phyloP scores from a whole-genome alignment of 2,113 vertebrate genomes.

The Rhabdomys dilectus region DNA sequence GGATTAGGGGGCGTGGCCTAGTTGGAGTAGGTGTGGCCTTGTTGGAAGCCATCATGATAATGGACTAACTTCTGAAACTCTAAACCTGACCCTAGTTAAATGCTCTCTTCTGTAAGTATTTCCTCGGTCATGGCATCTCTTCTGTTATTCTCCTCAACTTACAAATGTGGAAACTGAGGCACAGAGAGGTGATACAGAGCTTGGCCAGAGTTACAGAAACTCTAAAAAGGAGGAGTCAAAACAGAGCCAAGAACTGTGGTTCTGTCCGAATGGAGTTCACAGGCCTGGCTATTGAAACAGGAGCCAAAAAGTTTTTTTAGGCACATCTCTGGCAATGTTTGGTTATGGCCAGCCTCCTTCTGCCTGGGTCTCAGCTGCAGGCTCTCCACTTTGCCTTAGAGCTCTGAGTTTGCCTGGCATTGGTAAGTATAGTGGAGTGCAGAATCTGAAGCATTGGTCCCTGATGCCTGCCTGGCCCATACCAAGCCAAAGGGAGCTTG shows the following conservation, averaged over 20 bases:
- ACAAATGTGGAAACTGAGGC: constrained; percentile 24
- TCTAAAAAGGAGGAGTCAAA: not conserved
- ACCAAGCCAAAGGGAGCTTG: not conserved
- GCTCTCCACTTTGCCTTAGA: not conserved
- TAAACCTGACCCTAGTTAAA: not conserved
- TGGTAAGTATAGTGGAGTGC: not conserved
- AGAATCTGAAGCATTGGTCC: not conserved
- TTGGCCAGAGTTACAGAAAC: not conserved
- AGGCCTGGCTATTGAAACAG: not conserved
- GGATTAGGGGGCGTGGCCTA: not conserved
- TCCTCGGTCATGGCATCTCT: not conserved
- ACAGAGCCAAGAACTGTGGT: not conserved
- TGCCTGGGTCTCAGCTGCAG: not conserved
- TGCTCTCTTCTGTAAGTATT: not conserved
- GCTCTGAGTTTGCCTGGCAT: not conserved
- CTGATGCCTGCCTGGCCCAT: not conserved
- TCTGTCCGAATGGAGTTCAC: not conserved
- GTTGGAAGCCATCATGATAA: not conserved
- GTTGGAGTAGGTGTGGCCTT: not conserved
- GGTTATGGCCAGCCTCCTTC: not conserved
- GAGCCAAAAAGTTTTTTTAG: not conserved
- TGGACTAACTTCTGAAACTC: not conserved
- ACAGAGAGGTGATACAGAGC: not conserved
- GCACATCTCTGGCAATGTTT: not conserved
- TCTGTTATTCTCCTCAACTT: not conserved